These are phyloP conservation scores for Oxygymnocypris stewartii DNA, from an alignment of 2,113 vertebrate species.

Conservation along the genomic window DNA sequence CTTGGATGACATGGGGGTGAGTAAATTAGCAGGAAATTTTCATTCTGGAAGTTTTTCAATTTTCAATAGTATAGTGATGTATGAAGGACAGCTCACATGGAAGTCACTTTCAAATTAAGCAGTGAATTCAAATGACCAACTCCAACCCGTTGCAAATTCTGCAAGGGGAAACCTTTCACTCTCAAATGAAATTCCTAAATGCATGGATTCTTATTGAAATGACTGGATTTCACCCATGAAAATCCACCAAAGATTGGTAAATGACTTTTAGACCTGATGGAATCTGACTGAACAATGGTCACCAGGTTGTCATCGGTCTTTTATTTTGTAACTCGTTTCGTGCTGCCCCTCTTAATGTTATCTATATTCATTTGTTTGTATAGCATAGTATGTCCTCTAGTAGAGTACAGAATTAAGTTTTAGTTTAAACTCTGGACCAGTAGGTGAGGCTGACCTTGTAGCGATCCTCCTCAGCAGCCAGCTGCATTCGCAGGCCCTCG, in stretches of 20 bases:
- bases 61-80: too few relatives aligned
- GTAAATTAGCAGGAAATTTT: too few relatives aligned
- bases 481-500: constrained; percentile 83
- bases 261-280: neutral
- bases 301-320: neutral
- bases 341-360: neutral
- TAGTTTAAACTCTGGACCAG: neutral
- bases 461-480: constrained; percentile 86
- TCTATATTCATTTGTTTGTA: neutral
- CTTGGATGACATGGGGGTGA: too few relatives aligned
- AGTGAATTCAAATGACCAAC: too few relatives aligned
- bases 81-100: too few relatives aligned
- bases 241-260: neutral
- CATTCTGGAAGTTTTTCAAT: too few relatives aligned
- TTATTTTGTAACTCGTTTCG: neutral
- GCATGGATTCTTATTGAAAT: too few relatives aligned
- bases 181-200: too few relatives aligned
- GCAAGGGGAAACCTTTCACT: too few relatives aligned
- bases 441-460: constrained; percentile 80
- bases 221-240: too few relatives aligned
- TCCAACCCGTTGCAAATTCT: too few relatives aligned
- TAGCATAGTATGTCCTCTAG: neutral
- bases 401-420: neutral
- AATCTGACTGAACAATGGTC: neutral
- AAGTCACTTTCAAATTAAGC: too few relatives aligned